These are phyloP conservation scores for Papilio machaon DNA, from an alignment of 1,140 invertebrate species.

Conservation along the genomic window DNA sequence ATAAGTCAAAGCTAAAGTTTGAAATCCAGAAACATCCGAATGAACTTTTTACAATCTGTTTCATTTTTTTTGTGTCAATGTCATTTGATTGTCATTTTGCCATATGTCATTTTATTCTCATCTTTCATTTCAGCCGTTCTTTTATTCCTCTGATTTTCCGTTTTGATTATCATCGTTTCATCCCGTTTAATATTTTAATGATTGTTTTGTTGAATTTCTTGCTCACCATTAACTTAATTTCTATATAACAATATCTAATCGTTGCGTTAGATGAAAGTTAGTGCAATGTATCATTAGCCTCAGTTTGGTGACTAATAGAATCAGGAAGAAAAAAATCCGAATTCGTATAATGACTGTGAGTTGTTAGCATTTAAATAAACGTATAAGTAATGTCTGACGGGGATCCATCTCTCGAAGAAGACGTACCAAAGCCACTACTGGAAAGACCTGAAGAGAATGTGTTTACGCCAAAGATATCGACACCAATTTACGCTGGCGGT, in stretches of 20 bases:
- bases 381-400: slow-evolving; percentile 79
- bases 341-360: slow-evolving; percentile 21
- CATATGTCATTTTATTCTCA: slow-evolving; percentile 1
- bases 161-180: not conserved
- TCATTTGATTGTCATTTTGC: not conserved
- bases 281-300: not conserved
- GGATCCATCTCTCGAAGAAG: slow-evolving; percentile 80
- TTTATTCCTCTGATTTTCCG: not conserved
- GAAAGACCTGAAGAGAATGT: slow-evolving; percentile 72
- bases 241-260: not conserved
- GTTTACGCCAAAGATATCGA: slow-evolving; percentile 73
- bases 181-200: not conserved
- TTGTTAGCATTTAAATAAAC: slow-evolving; percentile 13
- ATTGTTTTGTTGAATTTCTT: not conserved
- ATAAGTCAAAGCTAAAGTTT: not conserved
- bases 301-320: slow-evolving; percentile 33
- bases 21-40: not conserved
- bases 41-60: not conserved
- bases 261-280: not conserved
- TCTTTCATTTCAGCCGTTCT: not conserved
- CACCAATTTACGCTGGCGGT: slow-evolving; percentile 70
- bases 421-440: slow-evolving; percentile 71
- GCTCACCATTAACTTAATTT: not conserved
- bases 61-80: not conserved
- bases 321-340: slow-evolving; percentile 1